phyloP scores from a whole-genome alignment of 2,113 vertebrate genomes.

The Chascanopsetta lugubris region DNA sequence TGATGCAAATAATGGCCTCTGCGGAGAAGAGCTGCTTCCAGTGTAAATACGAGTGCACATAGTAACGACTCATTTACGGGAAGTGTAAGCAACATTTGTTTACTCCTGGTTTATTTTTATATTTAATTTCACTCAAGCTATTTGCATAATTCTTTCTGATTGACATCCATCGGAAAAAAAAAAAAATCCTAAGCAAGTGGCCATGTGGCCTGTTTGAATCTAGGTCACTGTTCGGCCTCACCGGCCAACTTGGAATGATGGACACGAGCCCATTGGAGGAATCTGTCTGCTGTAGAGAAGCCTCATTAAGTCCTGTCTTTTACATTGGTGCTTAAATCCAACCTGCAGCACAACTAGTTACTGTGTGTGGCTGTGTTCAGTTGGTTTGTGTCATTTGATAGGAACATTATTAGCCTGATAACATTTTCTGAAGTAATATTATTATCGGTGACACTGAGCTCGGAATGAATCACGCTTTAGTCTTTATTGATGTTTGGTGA shows the following conservation, averaged over 20 bases:
- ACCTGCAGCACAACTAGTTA: slow-evolving; percentile 11
- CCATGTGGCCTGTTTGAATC: neutral
- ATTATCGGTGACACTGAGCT: neutral
- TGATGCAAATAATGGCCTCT: too few species aligned
- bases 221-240: neutral
- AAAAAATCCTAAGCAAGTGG: neutral
- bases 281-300: slow-evolving; percentile 2
- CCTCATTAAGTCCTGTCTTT: slow-evolving; percentile 23
- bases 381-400: slow-evolving; percentile 2
- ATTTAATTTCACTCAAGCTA: too few species aligned
- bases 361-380: slow-evolving; percentile 11
- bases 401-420: neutral
- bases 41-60: too few species aligned
- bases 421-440: neutral
- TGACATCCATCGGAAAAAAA: too few species aligned
- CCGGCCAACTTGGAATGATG: slow-evolving; percentile 1
- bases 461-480: neutral
- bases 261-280: neutral
- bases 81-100: too few species aligned
- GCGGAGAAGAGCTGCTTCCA: too few species aligned
- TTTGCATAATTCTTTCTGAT: too few species aligned
- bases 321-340: slow-evolving; percentile 34
- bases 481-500: neutral
- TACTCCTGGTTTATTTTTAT: too few species aligned
- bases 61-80: too few species aligned